Evolutionary conservation across 2,113 vertebrate genomes (phyloP).

Genomic region (Syngnathus scovelli): DNA sequence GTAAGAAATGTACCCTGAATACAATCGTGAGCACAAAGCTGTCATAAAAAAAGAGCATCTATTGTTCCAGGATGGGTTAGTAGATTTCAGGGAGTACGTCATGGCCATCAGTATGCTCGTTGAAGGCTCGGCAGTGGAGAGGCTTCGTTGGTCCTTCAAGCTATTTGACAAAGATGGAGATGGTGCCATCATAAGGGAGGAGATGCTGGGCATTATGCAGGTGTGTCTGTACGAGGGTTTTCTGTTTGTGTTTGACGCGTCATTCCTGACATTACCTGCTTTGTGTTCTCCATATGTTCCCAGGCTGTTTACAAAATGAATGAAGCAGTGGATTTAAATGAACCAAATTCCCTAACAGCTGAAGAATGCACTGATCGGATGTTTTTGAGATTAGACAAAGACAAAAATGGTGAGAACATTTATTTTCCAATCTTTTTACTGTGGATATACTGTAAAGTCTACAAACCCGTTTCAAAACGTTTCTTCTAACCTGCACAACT

Average conservation of each 20-base stretch:
- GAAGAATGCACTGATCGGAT: constrained; percentile 72
- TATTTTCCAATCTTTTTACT: background rate
- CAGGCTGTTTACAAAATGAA: constrained; percentile 72
- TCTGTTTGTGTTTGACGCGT: background rate
- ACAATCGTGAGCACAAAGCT: background rate
- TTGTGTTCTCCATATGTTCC: constrained; percentile 4
- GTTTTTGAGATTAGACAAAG: constrained; percentile 70
- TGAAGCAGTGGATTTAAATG: constrained; percentile 54
- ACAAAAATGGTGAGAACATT: constrained; percentile 60
- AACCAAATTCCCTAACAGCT: constrained; percentile 57
- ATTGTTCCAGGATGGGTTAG: constrained; percentile 47
- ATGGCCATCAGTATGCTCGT: constrained; percentile 62
- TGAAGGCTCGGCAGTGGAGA: constrained; percentile 60
- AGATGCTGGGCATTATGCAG: constrained; percentile 71
- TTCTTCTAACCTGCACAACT: too few species aligned
- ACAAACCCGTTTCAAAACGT: too few species aligned
- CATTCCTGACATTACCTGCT: background rate
- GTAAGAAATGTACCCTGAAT: constrained; percentile 22
- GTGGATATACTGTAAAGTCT: too few species aligned
- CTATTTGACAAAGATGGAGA: constrained; percentile 67
- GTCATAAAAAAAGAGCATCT: background rate
- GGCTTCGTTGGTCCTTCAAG: constrained; percentile 70
- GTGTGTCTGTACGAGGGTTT: background rate
- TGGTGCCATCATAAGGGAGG: constrained; percentile 52
- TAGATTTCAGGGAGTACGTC: constrained; percentile 69